These are phyloP conservation scores for Tetrax tetrax DNA, from an alignment of 2,113 vertebrate genomes.

Conservation along the genomic window DNA sequence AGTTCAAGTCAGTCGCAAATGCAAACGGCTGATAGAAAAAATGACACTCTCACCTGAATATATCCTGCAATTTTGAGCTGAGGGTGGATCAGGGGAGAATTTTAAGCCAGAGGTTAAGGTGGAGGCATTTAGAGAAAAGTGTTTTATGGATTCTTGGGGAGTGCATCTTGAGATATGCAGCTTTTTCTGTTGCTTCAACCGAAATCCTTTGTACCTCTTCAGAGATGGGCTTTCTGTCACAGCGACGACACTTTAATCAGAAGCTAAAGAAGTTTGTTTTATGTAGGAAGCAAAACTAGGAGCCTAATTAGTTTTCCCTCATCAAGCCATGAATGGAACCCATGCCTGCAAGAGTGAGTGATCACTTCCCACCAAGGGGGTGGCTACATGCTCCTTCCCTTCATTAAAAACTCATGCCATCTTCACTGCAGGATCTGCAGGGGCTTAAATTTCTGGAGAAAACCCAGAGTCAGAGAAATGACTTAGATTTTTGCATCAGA, in stretches of 20 bases:
- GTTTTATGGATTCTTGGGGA: neutral
- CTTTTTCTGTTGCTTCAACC: neutral
- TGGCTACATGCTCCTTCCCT: neutral
- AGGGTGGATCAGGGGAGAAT: neutral
- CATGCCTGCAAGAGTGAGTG: neutral
- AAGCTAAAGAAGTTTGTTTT: neutral
- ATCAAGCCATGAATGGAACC: neutral
- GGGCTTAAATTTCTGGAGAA: neutral
- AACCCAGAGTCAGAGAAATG: neutral
- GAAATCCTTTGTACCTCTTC: neutral
- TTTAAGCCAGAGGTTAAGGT: neutral
- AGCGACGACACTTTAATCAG: neutral
- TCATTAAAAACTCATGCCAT: neutral
- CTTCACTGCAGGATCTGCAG: neutral
- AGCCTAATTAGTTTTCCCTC: neutral
- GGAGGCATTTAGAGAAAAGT: neutral
- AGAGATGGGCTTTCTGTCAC: neutral
- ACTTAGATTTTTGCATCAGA: neutral
- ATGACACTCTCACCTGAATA: neutral
- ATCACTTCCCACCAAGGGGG: accelerated
- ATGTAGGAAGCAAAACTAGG: neutral
- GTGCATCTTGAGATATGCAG: neutral
- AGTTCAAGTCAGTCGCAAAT: neutral
- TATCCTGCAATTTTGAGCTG: neutral
- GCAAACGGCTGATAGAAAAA: neutral